Evolutionary conservation across 2,888 invertebrate genomes (phyloP).

Genomic region (Amiota mariae): DNA sequence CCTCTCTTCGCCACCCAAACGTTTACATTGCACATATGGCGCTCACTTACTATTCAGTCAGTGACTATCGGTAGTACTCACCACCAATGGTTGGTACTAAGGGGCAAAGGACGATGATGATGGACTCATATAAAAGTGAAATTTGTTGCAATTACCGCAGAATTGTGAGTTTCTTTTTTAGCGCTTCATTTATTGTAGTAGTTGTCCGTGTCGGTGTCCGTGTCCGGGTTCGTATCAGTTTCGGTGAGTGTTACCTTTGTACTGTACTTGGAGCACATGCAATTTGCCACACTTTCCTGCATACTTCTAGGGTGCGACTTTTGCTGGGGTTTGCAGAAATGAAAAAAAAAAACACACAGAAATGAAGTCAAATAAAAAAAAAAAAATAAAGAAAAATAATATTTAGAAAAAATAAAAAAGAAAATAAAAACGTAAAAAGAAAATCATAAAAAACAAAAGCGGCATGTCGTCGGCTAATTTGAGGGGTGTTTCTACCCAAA

Average conservation of each 20-base stretch:
- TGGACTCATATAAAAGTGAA: slow-evolving; percentile 58
- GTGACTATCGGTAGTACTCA: too few species aligned
- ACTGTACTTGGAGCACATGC: slow-evolving; percentile 35
- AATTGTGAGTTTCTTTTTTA: slow-evolving; percentile 59
- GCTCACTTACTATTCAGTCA: slow-evolving; percentile 9
- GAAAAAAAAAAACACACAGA: too few species aligned
- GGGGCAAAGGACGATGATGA: slow-evolving; percentile 33
- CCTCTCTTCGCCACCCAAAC: neutral
- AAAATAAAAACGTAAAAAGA: neutral
- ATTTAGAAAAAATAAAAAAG: neutral
- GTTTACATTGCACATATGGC: slow-evolving; percentile 49
- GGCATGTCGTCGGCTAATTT: slow-evolving; percentile 46
- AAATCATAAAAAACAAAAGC: neutral
- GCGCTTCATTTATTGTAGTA: slow-evolving; percentile 32
- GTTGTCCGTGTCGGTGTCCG: slow-evolving; percentile 4
- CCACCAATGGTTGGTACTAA: neutral
- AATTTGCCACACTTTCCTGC: slow-evolving; percentile 62
- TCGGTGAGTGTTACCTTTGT: slow-evolving; percentile 17
- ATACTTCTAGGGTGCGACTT: slow-evolving; percentile 27
- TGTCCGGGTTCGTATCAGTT: neutral
- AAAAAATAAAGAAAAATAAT: slow-evolving; percentile 13
- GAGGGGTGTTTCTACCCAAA: slow-evolving; percentile 45
- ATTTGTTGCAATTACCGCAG: slow-evolving; percentile 66
- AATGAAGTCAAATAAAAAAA: neutral
- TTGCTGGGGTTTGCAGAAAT: neutral